Base-by-base conservation (phyloP, 2,797 vertebrate species). In the Eulemur mongoz region DNA sequence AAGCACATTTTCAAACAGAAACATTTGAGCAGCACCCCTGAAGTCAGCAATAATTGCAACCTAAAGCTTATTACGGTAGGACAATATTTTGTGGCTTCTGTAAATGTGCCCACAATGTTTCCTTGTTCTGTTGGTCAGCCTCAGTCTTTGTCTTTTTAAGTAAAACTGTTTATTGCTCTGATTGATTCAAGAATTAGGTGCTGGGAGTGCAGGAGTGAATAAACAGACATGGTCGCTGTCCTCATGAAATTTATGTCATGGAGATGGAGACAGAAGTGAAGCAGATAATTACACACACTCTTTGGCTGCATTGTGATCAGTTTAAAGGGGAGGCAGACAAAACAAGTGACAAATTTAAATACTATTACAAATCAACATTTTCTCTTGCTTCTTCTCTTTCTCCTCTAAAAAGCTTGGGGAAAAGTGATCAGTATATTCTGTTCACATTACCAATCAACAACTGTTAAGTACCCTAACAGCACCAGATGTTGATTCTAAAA, bases 401-500 rank as follows among this genome's bases (percentile, higher is more conserved):
- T 93, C n/a, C 40, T 90, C 91, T 75, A 85, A 82, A 87, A 94
- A 97, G 95, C 81, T 81, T 92, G 54, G 52, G 40, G 70, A 4
- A 93, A 94, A 98, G 87, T 89, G 12, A 95, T 97, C 96, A 96
- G 93, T 89, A 78, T 18, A 83, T 89, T 98, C 95, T 96, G 92
- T 91, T 97, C 97, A 91, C 97, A 97, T 98, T 97, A 96, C 97
- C 97, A 92, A 96, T 98, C 97, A 98, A 95, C 82, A 92, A 93
- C 84, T 61, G 91, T 96, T 98, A 97, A 97, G 52, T 93, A 9
- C 96, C 91, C 97, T 97, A 97, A 98, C 96, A 98, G 94, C 88
- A 88, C 96, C 98, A 98, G 98, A 98, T 98, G 98, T 97, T 38
- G 93, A 86, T 94, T 97, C 95, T 81, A 69, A 97, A 98, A 97